Conservation (phyloP, 2,888 invertebrate species). For the Parasteatoda lunata region DNA sequence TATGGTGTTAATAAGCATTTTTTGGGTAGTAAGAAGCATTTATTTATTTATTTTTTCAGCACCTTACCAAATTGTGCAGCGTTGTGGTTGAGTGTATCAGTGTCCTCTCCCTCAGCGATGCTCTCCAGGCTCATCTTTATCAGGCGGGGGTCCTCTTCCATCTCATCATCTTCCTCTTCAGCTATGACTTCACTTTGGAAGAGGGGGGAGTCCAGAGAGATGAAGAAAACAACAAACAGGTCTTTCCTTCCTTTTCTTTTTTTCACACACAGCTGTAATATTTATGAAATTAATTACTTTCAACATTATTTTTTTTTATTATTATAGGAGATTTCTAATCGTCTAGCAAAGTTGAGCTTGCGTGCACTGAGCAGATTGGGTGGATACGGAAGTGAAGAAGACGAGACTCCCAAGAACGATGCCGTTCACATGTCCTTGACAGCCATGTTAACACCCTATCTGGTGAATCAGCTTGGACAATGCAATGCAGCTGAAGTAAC, state of each 20-base stretch:
- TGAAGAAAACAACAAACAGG: constrained; percentile 87
- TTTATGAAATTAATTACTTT: background rate
- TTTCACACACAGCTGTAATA: background rate
- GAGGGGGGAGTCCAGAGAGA: constrained; percentile 94
- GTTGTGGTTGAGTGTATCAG: constrained; percentile 93
- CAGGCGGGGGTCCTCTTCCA: constrained; percentile 94
- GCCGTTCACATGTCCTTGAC: constrained; percentile 80
- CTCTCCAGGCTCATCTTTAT: constrained; percentile 88
- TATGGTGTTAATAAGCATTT: constrained; percentile 6
- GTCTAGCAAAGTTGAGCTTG: constrained; percentile 90
- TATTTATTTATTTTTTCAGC: constrained; percentile 76
- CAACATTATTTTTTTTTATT: background rate
- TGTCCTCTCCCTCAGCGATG: constrained; percentile 88
- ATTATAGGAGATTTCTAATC: constrained; percentile 90
- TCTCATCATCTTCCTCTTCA: constrained; percentile 89
- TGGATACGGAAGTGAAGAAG: constrained; percentile 80
- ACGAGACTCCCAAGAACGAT: constrained; percentile 79
- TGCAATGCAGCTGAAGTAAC: constrained; percentile 46
- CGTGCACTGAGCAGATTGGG: constrained; percentile 88
- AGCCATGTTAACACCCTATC: constrained; percentile 88
- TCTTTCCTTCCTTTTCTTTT: constrained; percentile 67
- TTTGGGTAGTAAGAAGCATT: constrained; percentile 4
- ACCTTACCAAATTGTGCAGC: constrained; percentile 86
- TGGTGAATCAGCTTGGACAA: constrained; percentile 77
- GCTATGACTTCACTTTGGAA: constrained; percentile 96